Evolutionary conservation across 1,140 invertebrate genomes (phyloP).

Genomic region (Drosophila mayri): DNA sequence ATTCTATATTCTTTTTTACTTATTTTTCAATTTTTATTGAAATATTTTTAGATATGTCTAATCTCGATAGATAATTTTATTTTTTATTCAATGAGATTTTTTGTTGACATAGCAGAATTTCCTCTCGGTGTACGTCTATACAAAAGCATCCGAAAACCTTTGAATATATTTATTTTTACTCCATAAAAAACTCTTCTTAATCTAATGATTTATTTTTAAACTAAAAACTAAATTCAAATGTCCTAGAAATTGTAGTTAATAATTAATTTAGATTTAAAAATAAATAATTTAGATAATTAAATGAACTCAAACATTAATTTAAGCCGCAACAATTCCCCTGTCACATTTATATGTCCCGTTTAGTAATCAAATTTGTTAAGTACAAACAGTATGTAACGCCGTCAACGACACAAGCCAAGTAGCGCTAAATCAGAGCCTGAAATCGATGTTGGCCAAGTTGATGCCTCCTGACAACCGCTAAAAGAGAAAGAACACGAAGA

Average conservation of each 20-base stretch:
- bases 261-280: no score
- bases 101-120: no score
- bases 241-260: no score
- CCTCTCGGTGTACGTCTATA: no score
- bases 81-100: no score
- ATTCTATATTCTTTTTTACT: no score
- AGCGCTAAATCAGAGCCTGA: slow-evolving; percentile 30
- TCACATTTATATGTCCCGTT: background rate
- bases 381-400: slow-evolving; percentile 7
- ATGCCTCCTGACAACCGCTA: slow-evolving; percentile 45
- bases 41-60: no score
- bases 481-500: slow-evolving; percentile 61
- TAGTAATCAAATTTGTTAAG: slow-evolving; percentile 8
- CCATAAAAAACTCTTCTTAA: background rate
- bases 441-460: slow-evolving; percentile 37
- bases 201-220: background rate
- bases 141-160: background rate
- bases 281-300: no score
- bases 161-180: background rate
- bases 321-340: background rate
- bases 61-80: no score
- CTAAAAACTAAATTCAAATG: no score
- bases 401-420: slow-evolving; percentile 21
- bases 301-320: no score
- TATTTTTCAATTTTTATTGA: no score